phyloP scores from a whole-genome alignment of 2,888 invertebrate genomes.

The Scaptomyza tumidula region DNA sequence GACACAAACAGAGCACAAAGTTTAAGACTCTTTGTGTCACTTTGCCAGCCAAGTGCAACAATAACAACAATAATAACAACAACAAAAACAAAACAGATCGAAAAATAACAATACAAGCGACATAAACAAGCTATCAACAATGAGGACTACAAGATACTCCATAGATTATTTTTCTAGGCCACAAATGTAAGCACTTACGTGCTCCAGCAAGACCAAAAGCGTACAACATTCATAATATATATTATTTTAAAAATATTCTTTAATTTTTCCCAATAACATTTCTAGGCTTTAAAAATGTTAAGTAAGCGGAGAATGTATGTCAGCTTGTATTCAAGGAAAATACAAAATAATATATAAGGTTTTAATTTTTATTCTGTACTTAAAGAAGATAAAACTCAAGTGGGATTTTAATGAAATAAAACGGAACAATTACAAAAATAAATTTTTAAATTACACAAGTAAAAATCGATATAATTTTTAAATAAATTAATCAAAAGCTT shows the following conservation, averaged over 20 bases:
- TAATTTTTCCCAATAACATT: no score
- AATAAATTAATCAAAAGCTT: background rate
- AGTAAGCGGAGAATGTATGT: background rate
- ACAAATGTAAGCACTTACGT: conserved; percentile 4
- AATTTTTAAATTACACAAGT: background rate
- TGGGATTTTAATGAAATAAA: no score
- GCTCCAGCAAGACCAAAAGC: background rate
- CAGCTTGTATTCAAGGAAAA: no score
- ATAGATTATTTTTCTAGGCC: background rate
- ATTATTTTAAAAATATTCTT: background rate
- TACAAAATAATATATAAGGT: no score
- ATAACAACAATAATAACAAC: conserved; percentile 29
- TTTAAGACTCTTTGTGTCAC: conserved; percentile 69
- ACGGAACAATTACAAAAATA: no score
- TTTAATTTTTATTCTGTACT: no score
- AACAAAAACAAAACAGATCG: conserved; percentile 11
- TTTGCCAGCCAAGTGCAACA: conserved; percentile 50
- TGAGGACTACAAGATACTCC: conserved; percentile 25
- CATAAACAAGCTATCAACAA: conserved; percentile 36
- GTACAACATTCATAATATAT: background rate
- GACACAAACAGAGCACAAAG: conserved; percentile 57
- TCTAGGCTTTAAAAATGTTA: background rate
- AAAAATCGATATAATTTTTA: background rate
- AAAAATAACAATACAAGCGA: conserved; percentile 12
- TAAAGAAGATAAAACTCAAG: no score